phyloP scores from a whole-genome alignment of 1,140 invertebrate genomes.

The Papilio polytes region DNA sequence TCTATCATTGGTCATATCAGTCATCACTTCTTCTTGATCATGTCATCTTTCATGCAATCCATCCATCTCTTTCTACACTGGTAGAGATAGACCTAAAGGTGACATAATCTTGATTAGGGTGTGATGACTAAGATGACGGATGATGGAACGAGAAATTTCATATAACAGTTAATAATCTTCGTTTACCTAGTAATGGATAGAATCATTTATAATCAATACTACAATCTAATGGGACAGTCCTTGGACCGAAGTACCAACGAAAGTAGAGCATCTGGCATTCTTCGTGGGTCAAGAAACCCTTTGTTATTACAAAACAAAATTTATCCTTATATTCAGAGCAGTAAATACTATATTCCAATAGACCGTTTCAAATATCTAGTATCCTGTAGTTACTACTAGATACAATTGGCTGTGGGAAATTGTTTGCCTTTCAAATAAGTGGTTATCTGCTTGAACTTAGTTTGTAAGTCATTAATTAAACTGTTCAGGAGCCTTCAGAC shows the following conservation, averaged over 20 bases:
- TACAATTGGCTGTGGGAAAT: conserved; percentile 64
- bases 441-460: conserved; percentile 52
- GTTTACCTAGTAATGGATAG: neutral
- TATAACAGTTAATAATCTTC: neutral
- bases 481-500: neutral
- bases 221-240: conserved; percentile 37
- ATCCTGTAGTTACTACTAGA: conserved; percentile 46
- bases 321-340: conserved; percentile 24
- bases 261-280: conserved; percentile 61
- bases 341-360: conserved; percentile 23
- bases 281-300: conserved; percentile 48
- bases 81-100: too few species aligned
- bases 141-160: neutral
- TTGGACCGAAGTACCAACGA: conserved; percentile 37
- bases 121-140: too few species aligned
- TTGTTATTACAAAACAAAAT: conserved; percentile 13
- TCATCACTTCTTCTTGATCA: too few species aligned
- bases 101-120: too few species aligned
- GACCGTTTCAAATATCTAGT: neutral
- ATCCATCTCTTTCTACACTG: too few species aligned
- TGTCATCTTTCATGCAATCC: too few species aligned
- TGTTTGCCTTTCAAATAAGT: conserved; percentile 64
- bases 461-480: conserved; percentile 7
- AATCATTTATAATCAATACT: neutral
- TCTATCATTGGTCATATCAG: too few species aligned